A percentile compares a stretch with the other conserved stretches of the same genome.
phyloP scores from a whole-genome alignment of 2,113 vertebrate species.

The Rhabdomys dilectus region DNA sequence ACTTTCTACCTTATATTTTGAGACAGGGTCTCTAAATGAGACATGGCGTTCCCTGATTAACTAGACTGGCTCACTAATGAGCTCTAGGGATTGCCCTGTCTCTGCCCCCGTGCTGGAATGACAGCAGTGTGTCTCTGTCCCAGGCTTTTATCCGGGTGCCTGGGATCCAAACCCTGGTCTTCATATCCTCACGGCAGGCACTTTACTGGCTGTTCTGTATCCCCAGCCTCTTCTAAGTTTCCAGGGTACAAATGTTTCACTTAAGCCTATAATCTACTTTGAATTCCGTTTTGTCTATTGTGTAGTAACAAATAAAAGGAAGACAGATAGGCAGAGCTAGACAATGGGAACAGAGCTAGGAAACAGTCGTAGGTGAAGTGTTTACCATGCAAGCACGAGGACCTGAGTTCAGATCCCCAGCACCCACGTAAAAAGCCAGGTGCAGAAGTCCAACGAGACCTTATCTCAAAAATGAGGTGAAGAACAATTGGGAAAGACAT shows the following conservation, averaged over 20 bases:
- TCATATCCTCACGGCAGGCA: fast-evolving
- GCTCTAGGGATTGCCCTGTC: not conserved
- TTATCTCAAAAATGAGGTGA: not conserved
- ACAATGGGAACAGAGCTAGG: not conserved
- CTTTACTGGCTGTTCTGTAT: not conserved
- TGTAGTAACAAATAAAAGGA: not conserved
- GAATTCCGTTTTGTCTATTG: not conserved
- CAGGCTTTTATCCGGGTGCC: not conserved
- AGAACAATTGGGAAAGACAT: not conserved
- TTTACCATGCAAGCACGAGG: not conserved
- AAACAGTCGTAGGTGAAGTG: not conserved
- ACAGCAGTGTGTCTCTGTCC: not conserved
- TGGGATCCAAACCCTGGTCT: not conserved
- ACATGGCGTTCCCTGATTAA: not conserved
- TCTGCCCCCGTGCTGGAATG: not conserved
- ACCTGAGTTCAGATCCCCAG: not conserved
- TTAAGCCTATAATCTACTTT: not conserved
- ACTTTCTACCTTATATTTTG: not conserved
- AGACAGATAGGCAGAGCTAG: not conserved
- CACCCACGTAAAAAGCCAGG: not conserved
- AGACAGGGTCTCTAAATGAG: not conserved
- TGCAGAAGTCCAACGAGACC: not conserved
- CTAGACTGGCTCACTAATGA: not conserved
- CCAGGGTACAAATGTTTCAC: not conserved
- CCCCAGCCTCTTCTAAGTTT: not conserved